Evolutionary conservation across 2,888 invertebrate species (phyloP).

Genomic region (Apodemia hepburni): DNA sequence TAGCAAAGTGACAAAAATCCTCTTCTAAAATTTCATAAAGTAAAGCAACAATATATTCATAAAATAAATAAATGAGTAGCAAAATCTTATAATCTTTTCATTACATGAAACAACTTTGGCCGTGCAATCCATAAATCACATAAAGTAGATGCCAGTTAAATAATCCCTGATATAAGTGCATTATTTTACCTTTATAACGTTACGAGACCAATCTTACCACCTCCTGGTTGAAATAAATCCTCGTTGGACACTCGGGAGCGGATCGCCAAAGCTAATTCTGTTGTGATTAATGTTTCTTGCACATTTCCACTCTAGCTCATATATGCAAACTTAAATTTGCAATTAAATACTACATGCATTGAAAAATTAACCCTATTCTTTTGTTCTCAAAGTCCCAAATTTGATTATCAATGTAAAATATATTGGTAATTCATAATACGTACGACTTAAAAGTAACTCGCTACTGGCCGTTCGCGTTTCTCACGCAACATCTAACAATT

Average conservation of each 20-base stretch:
- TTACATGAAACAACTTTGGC: not conserved
- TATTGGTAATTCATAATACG: slow-evolving; percentile 36
- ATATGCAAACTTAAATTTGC: slow-evolving; percentile 37
- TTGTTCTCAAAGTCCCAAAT: not conserved
- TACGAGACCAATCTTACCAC: slow-evolving; percentile 35
- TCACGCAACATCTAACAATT: slow-evolving; percentile 73
- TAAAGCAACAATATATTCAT: too few species aligned
- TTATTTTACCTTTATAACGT: slow-evolving; percentile 37
- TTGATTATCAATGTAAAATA: slow-evolving; percentile 21
- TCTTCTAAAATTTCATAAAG: too few species aligned
- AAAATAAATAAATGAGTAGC: too few species aligned
- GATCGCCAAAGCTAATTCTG: slow-evolving; percentile 79
- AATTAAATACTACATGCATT: slow-evolving; percentile 22
- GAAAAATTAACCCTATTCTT: slow-evolving; percentile 40
- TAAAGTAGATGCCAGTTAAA: slow-evolving; percentile 30
- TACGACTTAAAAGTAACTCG: slow-evolving; percentile 55
- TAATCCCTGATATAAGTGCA: slow-evolving; percentile 33
- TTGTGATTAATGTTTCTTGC: slow-evolving; percentile 77
- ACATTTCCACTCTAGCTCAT: slow-evolving; percentile 64
- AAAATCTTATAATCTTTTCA: not conserved
- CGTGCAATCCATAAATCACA: slow-evolving; percentile 28
- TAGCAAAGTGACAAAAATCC: too few species aligned
- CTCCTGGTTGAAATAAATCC: slow-evolving; percentile 59
- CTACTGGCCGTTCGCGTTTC: slow-evolving; percentile 73
- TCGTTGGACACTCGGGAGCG: slow-evolving; percentile 68